phyloP scores from a whole-genome alignment of 1,140 invertebrate genomes.

The Pteromalus puparum region DNA sequence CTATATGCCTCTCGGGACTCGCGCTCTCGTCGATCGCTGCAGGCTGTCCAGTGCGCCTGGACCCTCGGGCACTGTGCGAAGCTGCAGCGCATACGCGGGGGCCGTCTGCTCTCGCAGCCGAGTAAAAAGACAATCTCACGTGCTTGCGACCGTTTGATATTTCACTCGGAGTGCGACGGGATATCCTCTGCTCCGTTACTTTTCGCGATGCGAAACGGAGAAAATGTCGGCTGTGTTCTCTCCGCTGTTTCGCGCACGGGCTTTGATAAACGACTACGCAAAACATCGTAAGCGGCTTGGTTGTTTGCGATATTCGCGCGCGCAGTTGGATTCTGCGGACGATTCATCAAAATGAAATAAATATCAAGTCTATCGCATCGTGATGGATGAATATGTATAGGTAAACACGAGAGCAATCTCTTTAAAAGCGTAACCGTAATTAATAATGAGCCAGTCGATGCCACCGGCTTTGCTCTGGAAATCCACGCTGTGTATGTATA shows the following conservation, averaged over 20 bases:
- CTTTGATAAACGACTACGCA: too few species aligned
- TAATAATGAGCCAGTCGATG: too few species aligned
- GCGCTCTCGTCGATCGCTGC: constrained; percentile 27
- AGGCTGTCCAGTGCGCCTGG: too few species aligned
- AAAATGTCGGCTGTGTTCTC: too few species aligned
- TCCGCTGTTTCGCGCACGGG: too few species aligned
- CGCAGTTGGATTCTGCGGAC: neutral
- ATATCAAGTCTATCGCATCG: neutral
- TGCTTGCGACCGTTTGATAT: neutral
- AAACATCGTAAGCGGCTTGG: too few species aligned
- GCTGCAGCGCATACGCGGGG: too few species aligned
- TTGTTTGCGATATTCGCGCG: neutral
- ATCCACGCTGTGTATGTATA: neutral
- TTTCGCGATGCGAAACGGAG: too few species aligned
- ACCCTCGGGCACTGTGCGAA: neutral
- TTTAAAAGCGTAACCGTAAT: too few species aligned
- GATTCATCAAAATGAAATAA: neutral
- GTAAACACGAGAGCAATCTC: too few species aligned
- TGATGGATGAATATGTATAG: neutral
- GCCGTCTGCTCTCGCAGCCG: neutral
- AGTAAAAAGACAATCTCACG: neutral
- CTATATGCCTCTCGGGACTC: neutral
- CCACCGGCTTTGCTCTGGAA: too few species aligned
- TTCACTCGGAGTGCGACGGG: neutral
- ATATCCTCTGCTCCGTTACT: too few species aligned